A percentile compares a stretch with the other conserved stretches of the same genome.
Evolutionary conservation across 2,797 vertebrate genomes (phyloP).

Genomic region (Botia almorhae): DNA sequence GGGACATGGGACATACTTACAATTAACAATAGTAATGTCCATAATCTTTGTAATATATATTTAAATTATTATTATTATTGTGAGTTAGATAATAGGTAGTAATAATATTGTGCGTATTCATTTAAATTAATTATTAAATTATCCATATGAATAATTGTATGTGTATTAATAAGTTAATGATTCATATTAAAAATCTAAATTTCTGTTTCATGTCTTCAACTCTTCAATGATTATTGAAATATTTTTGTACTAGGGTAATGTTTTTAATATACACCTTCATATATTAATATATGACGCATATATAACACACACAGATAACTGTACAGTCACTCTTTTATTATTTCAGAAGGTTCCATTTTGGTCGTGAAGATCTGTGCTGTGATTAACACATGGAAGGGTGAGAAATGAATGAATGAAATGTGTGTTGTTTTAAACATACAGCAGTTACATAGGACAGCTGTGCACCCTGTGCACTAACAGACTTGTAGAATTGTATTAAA

Average conservation of each 20-base stretch:
- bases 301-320: background rate
- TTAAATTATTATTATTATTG: too few species aligned
- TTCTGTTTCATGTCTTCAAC: background rate
- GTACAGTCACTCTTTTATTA: conserved; percentile 4
- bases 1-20: too few species aligned
- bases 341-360: background rate
- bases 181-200: too few species aligned
- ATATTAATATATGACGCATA: background rate
- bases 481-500: conserved; percentile 3
- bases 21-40: too few species aligned
- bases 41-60: too few species aligned
- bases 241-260: background rate
- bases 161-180: too few species aligned
- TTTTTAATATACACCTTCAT: background rate
- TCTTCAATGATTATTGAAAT: background rate
- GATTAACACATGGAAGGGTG: background rate
- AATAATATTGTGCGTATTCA: too few species aligned
- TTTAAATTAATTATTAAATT: too few species aligned
- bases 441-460: too few species aligned
- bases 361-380: background rate
- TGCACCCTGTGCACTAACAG: background rate
- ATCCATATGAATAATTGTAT: too few species aligned
- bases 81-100: too few species aligned
- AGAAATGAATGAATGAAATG: background rate
- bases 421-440: background rate